Evolutionary conservation across 2,888 invertebrate species (phyloP).

Genomic region (Drosophila heteroneura): DNA sequence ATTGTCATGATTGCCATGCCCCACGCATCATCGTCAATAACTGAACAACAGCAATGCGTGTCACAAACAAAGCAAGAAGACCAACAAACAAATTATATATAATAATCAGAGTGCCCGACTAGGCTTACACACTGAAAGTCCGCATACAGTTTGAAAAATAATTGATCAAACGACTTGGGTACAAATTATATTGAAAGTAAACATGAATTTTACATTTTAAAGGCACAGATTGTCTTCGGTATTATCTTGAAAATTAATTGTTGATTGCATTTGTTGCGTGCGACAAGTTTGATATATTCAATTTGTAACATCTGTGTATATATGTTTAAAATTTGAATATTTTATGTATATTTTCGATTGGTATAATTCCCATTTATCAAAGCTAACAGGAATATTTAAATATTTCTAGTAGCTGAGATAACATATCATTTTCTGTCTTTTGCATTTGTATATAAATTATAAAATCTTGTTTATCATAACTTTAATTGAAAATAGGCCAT

Average conservation of each 20-base stretch:
- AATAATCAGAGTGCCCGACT: background rate
- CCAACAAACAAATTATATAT: constrained; percentile 1
- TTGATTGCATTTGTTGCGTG: background rate
- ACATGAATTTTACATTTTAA: background rate
- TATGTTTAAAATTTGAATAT: background rate
- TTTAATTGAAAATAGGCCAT: too few relatives aligned
- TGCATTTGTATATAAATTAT: background rate
- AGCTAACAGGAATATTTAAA: background rate
- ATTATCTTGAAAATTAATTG: background rate
- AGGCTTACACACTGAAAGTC: background rate
- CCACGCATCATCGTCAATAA: constrained; percentile 6
- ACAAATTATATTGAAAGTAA: too few relatives aligned
- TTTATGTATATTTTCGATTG: background rate
- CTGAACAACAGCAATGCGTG: background rate
- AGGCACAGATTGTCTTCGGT: background rate
- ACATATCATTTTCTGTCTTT: background rate
- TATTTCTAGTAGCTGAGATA: background rate
- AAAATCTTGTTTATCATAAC: too few relatives aligned
- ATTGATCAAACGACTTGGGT: background rate
- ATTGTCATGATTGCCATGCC: constrained; percentile 3
- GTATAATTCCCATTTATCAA: background rate
- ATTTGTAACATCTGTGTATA: background rate
- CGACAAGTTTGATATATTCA: background rate
- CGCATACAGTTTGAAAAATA: background rate
- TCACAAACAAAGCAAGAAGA: constrained; percentile 2